phyloP scores from a whole-genome alignment of 2,888 invertebrate species.

The Dicycla oo region DNA sequence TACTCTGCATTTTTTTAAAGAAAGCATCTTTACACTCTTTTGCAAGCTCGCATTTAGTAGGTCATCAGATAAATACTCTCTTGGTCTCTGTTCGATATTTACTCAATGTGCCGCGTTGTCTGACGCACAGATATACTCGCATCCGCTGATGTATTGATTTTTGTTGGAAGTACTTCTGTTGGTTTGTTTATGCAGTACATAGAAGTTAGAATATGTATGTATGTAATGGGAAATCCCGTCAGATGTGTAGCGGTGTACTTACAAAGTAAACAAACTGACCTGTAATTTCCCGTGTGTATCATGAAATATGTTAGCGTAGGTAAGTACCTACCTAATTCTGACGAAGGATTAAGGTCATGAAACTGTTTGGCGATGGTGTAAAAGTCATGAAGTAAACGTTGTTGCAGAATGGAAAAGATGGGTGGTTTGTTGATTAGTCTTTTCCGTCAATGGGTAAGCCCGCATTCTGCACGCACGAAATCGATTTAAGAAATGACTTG shows the following conservation, averaged over 20 bases:
- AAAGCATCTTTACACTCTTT: neutral
- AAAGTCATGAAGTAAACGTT: too few relatives aligned
- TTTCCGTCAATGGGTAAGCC: too few relatives aligned
- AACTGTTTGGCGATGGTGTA: too few relatives aligned
- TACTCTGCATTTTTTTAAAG: neutral
- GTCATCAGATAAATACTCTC: neutral
- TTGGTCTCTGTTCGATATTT: conserved; percentile 11
- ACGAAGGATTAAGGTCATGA: too few relatives aligned
- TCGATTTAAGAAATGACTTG: too few relatives aligned
- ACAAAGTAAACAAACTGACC: conserved; percentile 2
- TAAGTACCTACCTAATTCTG: too few relatives aligned
- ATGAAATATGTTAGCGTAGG: neutral
- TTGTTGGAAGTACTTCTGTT: conserved; percentile 19
- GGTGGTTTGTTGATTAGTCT: too few relatives aligned
- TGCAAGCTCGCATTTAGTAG: neutral
- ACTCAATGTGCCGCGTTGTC: conserved; percentile 11
- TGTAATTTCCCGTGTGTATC: conserved; percentile 10
- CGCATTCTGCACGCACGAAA: too few relatives aligned
- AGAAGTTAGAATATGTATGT: neutral
- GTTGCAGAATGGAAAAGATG: neutral
- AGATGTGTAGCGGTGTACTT: neutral
- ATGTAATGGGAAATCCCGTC: conserved; percentile 1
- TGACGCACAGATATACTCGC: conserved; percentile 37
- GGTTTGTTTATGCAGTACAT: conserved; percentile 1
- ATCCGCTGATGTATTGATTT: conserved; percentile 56